These are phyloP conservation scores for Rhingia rostrata DNA, from an alignment of 2,888 invertebrate species.

Conservation along the genomic window DNA sequence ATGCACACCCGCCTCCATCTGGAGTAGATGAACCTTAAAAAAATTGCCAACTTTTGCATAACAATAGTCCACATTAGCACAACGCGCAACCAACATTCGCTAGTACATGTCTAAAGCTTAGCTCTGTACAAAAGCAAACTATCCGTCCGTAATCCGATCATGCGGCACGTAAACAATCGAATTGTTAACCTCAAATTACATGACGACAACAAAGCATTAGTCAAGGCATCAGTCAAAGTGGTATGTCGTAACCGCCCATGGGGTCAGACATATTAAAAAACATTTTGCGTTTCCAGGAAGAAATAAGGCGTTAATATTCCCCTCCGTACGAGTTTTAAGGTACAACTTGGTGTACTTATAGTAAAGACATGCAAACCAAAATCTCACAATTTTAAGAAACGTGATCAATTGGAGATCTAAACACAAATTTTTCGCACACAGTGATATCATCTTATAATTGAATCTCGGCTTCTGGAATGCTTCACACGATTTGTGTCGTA, in stretches of 20 bases:
- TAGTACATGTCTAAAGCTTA: neutral
- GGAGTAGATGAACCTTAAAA: conserved; percentile 17
- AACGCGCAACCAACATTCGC: conserved; percentile 4
- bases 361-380: neutral
- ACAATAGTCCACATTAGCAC: conserved; percentile 22
- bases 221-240: conserved; percentile 31
- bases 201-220: conserved; percentile 15
- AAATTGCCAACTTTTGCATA: conserved; percentile 32
- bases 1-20: conserved; percentile 20
- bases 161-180: conserved; percentile 46
- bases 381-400: conserved; percentile 3
- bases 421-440: conserved; percentile 1
- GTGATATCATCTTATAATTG: conserved; percentile 53
- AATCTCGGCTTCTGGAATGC: conserved; percentile 29
- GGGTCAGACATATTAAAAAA: conserved; percentile 28
- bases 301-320: neutral
- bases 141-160: conserved; percentile 65
- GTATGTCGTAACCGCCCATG: neutral
- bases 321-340: conserved; percentile 8
- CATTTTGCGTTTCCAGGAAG: conserved; percentile 6
- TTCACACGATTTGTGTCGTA: conserved; percentile 37
- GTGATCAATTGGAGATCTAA: conserved; percentile 22
- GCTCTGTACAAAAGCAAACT: conserved; percentile 11
- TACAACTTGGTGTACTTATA: conserved; percentile 10
- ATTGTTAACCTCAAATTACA: conserved; percentile 40